Evolutionary conservation across 2,113 vertebrate species (phyloP).

Genomic region (Syngnathus scovelli): DNA sequence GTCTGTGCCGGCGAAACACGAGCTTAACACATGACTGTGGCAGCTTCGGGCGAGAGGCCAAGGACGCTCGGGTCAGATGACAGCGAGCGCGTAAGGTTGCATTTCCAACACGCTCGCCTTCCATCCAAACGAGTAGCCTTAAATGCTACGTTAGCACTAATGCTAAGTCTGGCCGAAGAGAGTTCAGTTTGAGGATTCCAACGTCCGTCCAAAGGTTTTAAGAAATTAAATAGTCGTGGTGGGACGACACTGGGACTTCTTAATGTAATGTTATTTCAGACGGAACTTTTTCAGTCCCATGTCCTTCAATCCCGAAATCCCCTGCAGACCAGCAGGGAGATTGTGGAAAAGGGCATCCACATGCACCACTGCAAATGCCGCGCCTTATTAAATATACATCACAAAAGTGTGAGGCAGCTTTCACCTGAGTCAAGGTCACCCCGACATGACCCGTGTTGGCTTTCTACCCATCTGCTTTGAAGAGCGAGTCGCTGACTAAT

Average conservation of each 20-base stretch:
- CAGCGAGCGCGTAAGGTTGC: background rate
- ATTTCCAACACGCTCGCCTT: background rate
- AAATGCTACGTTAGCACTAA: background rate
- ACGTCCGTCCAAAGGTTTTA: too few relatives aligned
- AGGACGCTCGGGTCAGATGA: constrained; percentile 34
- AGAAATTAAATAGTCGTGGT: too few relatives aligned
- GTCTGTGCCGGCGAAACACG: constrained; percentile 11
- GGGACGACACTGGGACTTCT: too few relatives aligned
- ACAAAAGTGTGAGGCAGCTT: constrained; percentile 42
- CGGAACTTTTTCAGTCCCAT: background rate
- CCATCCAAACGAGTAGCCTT: background rate
- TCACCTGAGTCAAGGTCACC: constrained; percentile 48
- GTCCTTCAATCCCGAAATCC: background rate
- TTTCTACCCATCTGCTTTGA: constrained; percentile 33
- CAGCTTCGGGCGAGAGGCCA: constrained; percentile 15
- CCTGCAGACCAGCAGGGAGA: constrained; percentile 4
- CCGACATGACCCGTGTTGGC: constrained; percentile 33
- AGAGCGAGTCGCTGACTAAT: background rate
- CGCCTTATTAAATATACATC: constrained; percentile 72
- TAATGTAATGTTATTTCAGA: too few relatives aligned
- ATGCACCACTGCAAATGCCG: constrained; percentile 56
- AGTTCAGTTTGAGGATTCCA: too few relatives aligned
- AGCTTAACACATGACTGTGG: constrained; percentile 9
- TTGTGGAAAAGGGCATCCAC: constrained; percentile 55
- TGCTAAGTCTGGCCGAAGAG: background rate